These are phyloP conservation scores for Pelmatolapia mariae DNA, from an alignment of 2,113 vertebrate species.

Conservation along the genomic window DNA sequence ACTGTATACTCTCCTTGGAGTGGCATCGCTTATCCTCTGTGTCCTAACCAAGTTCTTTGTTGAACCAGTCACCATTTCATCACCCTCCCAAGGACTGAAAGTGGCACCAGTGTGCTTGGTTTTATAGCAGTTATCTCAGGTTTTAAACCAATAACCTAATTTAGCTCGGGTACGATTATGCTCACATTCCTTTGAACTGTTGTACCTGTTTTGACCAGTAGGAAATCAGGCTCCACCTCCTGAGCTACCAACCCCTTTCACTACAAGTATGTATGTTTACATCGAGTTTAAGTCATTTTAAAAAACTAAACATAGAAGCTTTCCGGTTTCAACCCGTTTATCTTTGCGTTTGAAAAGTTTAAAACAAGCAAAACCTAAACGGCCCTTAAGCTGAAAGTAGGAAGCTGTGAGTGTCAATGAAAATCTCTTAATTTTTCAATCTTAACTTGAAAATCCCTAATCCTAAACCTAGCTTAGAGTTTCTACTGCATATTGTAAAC, in stretches of 20 bases:
- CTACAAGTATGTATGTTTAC: neutral
- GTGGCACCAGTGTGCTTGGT: neutral
- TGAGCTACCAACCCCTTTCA: neutral
- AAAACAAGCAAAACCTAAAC: neutral
- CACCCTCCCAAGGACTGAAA: slow-evolving; percentile 21
- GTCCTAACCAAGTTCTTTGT: neutral
- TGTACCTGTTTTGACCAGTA: neutral
- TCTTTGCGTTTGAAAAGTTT: rapidly evolving
- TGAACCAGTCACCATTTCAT: neutral
- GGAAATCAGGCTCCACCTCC: neutral
- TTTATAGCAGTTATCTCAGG: neutral
- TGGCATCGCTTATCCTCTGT: slow-evolving; percentile 21
- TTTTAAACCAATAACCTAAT: neutral
- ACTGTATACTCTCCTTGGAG: slow-evolving; percentile 24
- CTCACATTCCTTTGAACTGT: neutral
- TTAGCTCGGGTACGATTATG: neutral
- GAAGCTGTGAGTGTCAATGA: neutral
- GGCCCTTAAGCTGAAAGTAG: neutral
- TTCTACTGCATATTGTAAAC: neutral
- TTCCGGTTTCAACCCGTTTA: rapidly evolving
- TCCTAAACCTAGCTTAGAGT: neutral
- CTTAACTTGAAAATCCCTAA: neutral
- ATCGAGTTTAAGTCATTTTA: neutral
- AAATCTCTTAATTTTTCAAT: neutral
- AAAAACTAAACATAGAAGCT: neutral